Evolutionary conservation across 2,113 vertebrate species (phyloP).

Genomic region (Mirounga angustirostris): DNA sequence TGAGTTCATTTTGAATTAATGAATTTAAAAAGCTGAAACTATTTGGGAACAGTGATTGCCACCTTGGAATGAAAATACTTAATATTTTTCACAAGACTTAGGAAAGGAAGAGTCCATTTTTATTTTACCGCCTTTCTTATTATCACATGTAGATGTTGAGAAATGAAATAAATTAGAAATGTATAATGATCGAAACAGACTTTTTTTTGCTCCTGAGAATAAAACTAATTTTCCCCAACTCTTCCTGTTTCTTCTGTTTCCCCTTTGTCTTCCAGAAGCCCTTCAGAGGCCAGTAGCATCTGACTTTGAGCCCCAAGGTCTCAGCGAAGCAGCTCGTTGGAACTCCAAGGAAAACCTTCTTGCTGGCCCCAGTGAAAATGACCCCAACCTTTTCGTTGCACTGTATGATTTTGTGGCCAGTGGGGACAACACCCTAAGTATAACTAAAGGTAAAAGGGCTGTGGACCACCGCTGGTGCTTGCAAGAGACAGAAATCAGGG

Average conservation of each 20-base stretch:
- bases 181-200: background rate
- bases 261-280: constrained; percentile 90
- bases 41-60: background rate
- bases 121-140: background rate
- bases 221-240: constrained; percentile 44
- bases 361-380: constrained; percentile 97
- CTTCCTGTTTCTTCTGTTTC: constrained; percentile 17
- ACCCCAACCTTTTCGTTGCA: constrained; percentile 98
- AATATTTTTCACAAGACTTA: constrained; percentile 36
- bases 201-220: constrained; percentile 65
- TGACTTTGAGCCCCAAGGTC: constrained; percentile 95
- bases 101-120: accelerated
- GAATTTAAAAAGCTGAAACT: background rate
- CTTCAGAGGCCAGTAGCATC: constrained; percentile 94
- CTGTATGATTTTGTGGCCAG: constrained; percentile 99
- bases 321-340: constrained; percentile 98
- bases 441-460: constrained; percentile 95
- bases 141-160: constrained; percentile 1
- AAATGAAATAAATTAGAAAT: constrained; percentile 55
- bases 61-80: background rate
- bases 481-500: background rate
- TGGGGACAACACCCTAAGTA: constrained; percentile 99
- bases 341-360: constrained; percentile 99
- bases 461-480: background rate
- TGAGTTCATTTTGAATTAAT: background rate